Base-by-base conservation (phyloP, 2,797 vertebrate genomes). In the Aphelocoma californica region DNA sequence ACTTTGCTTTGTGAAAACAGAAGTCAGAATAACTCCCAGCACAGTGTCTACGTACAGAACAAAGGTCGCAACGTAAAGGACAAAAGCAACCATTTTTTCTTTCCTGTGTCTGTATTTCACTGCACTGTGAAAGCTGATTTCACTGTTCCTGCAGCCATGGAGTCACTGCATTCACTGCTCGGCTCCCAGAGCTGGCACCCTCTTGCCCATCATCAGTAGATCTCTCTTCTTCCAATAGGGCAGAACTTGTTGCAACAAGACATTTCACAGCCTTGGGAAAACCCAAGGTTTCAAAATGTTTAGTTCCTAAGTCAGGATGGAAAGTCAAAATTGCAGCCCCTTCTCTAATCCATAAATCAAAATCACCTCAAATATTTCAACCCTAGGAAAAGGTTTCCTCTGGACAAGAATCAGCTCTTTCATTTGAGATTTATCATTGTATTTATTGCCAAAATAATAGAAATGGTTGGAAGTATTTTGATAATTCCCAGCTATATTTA, bases 1-100 rank as follows among this genome's bases (percentile, higher is more conserved):
- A 91, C 81, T 91, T 94, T 80, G 92, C 88, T 86, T 95, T 93
- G 70, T 92, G 78, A 92, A 90, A 92, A 45, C 88, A 82, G 36
- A 31, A 88, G n/a, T 64, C 31, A 62, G 81, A 73, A 61, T 82
- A 87, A 71, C 74, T 88, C 53, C 34, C 67, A 50, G 54, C 0
- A 0, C 2, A 4, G 48, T 5, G 0, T 29, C 67, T 70, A 75
- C 64, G 7, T 38, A 82, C 53, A 58, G 94, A 88, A 45, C 96
- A 93, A 97, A 97, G 96, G 91, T 96, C 88, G 0, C 57, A 88
- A 93, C 2, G 60, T 95, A 78, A 94, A 78, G 86, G 53, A 80
- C 10, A 36, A 92, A 92, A 88, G 67, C 32, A 42, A 64, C 42
- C 19, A 23, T 56, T 90, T 95, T 77, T 77, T 18, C 28, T 34